A percentile compares a stretch with the other conserved stretches of the same genome.
phyloP scores from a whole-genome alignment of 2,797 vertebrate genomes.

The Synanceia verrucosa region DNA sequence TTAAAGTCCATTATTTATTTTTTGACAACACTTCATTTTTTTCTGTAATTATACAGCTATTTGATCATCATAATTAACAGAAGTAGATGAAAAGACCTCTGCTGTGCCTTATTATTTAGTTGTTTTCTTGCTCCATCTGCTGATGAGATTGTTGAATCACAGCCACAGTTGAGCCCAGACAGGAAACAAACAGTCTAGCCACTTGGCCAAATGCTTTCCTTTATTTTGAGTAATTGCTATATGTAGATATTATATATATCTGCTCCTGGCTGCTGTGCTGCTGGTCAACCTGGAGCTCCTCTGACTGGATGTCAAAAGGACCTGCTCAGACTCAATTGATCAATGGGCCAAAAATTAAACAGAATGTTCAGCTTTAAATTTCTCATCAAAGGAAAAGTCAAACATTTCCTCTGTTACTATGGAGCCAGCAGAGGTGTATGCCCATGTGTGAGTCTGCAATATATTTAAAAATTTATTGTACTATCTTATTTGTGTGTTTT shows the following conservation, averaged over 20 bases:
- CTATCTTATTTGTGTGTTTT: too few species aligned
- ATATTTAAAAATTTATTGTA: too few species aligned
- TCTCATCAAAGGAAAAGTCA: background rate
- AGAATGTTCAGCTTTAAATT: background rate
- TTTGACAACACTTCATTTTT: too few species aligned
- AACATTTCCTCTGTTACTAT: background rate
- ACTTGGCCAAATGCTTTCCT: constrained; percentile 10
- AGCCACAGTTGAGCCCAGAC: background rate
- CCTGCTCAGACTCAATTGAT: background rate
- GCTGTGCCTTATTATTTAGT: constrained; percentile 1
- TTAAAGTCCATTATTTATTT: background rate
- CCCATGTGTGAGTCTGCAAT: background rate
- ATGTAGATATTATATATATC: constrained; percentile 5
- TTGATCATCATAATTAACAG: background rate
- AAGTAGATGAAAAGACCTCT: background rate
- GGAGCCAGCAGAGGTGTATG: background rate
- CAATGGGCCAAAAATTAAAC: background rate
- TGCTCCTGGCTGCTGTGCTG: background rate
- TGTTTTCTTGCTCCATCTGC: constrained; percentile 68
- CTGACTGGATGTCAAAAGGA: background rate
- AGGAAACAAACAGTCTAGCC: background rate
- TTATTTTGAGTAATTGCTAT: constrained; percentile 6
- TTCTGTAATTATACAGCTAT: background rate
- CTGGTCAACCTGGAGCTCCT: background rate
- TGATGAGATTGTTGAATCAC: constrained; percentile 48